A percentile compares a stretch with the other conserved stretches of the same genome.
Evolutionary conservation across 2,888 invertebrate genomes (phyloP).

Genomic region (Leucania comma): DNA sequence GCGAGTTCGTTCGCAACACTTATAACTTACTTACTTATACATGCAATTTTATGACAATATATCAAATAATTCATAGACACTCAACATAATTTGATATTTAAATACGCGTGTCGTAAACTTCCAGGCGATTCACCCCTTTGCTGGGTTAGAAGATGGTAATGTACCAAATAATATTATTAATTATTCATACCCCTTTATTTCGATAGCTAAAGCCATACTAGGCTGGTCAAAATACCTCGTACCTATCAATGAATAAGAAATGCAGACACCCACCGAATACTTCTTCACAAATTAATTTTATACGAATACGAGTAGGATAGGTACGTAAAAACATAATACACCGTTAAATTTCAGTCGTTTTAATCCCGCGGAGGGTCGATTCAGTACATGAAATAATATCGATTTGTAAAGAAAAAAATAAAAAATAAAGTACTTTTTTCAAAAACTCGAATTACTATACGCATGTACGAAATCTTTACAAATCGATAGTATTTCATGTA

Average conservation of each 20-base stretch:
- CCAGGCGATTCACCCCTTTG: conserved; percentile 45
- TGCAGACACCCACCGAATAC: neutral
- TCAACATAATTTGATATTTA: conserved; percentile 66
- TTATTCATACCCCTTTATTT: conserved; percentile 49
- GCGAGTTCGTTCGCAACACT: neutral
- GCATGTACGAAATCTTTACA: too few relatives aligned
- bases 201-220: conserved; percentile 25
- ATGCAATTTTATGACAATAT: conserved; percentile 44
- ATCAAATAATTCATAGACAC: conserved; percentile 36
- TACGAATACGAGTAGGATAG: neutral
- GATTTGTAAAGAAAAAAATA: too few relatives aligned
- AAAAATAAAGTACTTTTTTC: too few relatives aligned
- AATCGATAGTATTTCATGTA: too few relatives aligned
- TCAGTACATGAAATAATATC: too few relatives aligned
- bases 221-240: neutral
- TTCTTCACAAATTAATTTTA: neutral
- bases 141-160: conserved; percentile 21
- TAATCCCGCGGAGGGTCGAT: too few relatives aligned
- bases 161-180: conserved; percentile 21
- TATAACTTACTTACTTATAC: neutral
- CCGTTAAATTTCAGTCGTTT: too few relatives aligned
- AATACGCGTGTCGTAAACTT: conserved; percentile 62
- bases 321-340: neutral
- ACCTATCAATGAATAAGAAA: conserved; percentile 2
- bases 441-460: too few relatives aligned